Evolutionary conservation across 2,888 invertebrate species (phyloP).

Genomic region (Syrista parreyssii): DNA sequence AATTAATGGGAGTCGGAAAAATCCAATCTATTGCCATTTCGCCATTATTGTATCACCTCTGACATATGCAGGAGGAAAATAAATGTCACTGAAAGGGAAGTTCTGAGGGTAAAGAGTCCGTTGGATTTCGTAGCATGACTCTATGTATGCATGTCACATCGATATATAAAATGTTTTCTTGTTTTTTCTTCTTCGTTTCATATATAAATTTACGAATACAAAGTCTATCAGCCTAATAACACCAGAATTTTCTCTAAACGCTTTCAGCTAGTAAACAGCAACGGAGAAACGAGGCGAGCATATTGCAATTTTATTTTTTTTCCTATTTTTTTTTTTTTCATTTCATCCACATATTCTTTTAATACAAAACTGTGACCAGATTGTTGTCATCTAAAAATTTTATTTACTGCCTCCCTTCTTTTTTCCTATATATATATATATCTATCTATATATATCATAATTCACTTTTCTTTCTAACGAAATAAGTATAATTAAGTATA

Average conservation of each 20-base stretch:
- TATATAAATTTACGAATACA: slow-evolving; percentile 22
- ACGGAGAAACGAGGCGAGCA: not conserved
- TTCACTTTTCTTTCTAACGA: slow-evolving; percentile 1
- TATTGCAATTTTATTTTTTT: slow-evolving; percentile 5
- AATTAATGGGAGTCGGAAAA: not conserved
- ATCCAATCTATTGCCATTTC: not conserved
- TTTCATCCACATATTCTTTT: not conserved
- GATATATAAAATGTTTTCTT: slow-evolving; percentile 18
- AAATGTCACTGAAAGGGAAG: not conserved
- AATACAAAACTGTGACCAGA: slow-evolving; percentile 21
- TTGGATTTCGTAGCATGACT: not conserved
- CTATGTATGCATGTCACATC: slow-evolving; percentile 9
- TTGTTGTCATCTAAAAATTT: slow-evolving; percentile 16
- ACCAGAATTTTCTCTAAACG: not conserved
- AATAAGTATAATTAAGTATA: slow-evolving; percentile 14
- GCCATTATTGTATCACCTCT: not conserved
- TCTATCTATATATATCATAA: not conserved
- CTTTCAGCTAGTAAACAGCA: not conserved
- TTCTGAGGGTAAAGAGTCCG: not conserved
- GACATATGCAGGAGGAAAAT: not conserved
- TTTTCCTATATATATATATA: not conserved
- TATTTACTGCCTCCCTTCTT: not conserved
- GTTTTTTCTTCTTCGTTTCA: not conserved
- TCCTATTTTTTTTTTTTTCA: not conserved
- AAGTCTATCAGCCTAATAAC: slow-evolving; percentile 15